Conservation (phyloP, 2,113 vertebrate genomes). For the Mionectes macconnelli region DNA sequence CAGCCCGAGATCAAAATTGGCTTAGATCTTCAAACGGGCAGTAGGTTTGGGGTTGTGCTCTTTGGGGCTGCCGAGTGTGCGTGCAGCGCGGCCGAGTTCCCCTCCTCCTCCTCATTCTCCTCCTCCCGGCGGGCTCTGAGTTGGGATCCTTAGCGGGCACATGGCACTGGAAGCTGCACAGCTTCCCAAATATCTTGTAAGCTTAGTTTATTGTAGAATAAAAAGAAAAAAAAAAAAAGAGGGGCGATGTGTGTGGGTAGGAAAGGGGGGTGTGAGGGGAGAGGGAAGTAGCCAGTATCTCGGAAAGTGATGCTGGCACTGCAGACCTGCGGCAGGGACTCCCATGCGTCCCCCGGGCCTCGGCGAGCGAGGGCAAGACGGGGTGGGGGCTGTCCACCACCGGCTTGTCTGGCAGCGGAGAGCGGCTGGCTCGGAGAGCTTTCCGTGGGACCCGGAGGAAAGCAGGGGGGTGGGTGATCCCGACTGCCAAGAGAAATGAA, state of each 20-base stretch:
- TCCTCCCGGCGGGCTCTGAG: background rate
- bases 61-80: slow-evolving; percentile 35
- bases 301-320: background rate
- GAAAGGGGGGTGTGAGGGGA: background rate
- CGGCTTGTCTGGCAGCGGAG: background rate
- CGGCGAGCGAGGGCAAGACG: background rate
- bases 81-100: slow-evolving; percentile 9
- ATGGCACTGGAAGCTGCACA: slow-evolving; percentile 18
- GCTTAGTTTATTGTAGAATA: background rate
- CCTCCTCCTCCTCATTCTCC: slow-evolving; percentile 7
- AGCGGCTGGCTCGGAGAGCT: background rate
- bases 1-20: slow-evolving; percentile 75
- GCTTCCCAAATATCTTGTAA: slow-evolving; percentile 12
- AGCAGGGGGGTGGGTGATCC: background rate
- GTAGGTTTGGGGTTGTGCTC: slow-evolving; percentile 42
- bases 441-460: background rate
- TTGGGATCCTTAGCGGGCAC: slow-evolving; percentile 14
- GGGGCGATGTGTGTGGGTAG: background rate
- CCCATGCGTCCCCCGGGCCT: background rate
- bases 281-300: background rate
- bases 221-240: too few species aligned
- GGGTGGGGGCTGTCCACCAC: background rate
- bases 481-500: background rate
- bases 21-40: slow-evolving; percentile 65
- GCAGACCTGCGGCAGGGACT: background rate